Base-by-base conservation (phyloP, 1,140 invertebrate species). In the Pteromalus puparum region DNA sequence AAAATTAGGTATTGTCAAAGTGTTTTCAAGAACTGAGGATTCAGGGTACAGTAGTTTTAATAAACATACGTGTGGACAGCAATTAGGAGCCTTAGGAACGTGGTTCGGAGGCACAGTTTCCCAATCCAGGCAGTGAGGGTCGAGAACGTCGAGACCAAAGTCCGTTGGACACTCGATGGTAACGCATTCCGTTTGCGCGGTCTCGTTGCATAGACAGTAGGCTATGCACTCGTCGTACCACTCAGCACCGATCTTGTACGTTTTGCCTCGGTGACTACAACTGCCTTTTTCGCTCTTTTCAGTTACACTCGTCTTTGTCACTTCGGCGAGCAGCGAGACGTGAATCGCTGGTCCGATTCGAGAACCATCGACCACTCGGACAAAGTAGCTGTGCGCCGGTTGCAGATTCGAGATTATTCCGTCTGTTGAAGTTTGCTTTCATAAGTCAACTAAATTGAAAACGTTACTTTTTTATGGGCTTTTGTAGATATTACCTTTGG, bases 101-200 rank as follows among this genome's bases (percentile, higher is more conserved):
- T 96, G 96, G 89, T 96, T 93, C 0, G 95, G 93, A 0, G 97
- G 96, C 21, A 95, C 95, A 0, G 95, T 95, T 87, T 97, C 97
- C 97, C 97, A 98, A 85, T 96, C 94, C 0, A 98, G 90, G 90
- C 98, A 98, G 72, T 96, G 94, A 1, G 96, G 95, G 89, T 97
- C 96, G n/a, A 97, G 89, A 2, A 97, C 94, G 87, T 98, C 97
- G 18, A 97, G 91, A 1, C 96, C 97, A 86, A 97, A 97, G 86
- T 96, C 96, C 0, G 95, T 95, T 0, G 97, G 97, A 89, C 97
- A 98, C 82, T 97, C 95, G 15, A 98, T 94, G 42, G 96, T 95
- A 6, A 95, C 94, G 89, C 97, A 98, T 81, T 96, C 95, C 1
- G 81, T 77, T 48, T 91, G 88, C 1, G 89, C 90, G 21, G 83